Evolutionary conservation across 2,888 invertebrate genomes (phyloP), one percentile per base, ranked within the genome.

Genomic region (Mellilla xanthometata): DNA sequence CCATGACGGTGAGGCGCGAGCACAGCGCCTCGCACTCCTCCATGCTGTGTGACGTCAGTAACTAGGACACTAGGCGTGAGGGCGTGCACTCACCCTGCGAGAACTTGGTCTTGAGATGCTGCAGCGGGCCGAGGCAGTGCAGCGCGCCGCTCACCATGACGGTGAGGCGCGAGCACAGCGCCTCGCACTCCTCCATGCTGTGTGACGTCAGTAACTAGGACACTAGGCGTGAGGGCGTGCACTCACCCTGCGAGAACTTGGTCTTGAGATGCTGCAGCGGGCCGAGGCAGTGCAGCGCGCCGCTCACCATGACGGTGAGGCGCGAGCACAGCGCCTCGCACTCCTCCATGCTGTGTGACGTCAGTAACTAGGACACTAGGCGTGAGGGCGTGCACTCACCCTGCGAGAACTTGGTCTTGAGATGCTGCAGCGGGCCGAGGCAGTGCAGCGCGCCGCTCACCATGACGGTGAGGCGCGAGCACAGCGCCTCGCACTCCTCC

Each of bases 401-500:
- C 29, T 29, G 29, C 29, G 74, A 59, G 23, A 23, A 33, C 23
- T 33, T 33, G 19, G 19, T 33, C 23, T 33, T 33, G 23, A 33
- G 22, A 23, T 92, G 90, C 49, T 93, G 92, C 28, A 92, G 90
- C 1, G 92, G 91, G 4, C 93, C 94, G 19, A 93, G 74, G 52
- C 92, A 93, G 55, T 90, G 85, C 53, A 94, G 91, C 56, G 87
- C 78, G 0, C 94, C 94, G 58, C 92, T 91, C 2, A 93, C 93
- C 93, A 94, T 94, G 26, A 94, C 93, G 23, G 92, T 93, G 44
- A 94, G 65, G 8, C 94, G 82, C 0, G 93, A 93, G 62, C 94
- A 94, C 6, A 94, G 72, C 0, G 92, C 93, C 73, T 94, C 94
- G 63, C 94, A 93, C 66, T 94, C 94, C 62, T 93, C 93, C 93